Evolutionary conservation across 2,113 vertebrate genomes (phyloP), one percentile per base, ranked within the genome.

Genomic region (Athene cunicularia): DNA sequence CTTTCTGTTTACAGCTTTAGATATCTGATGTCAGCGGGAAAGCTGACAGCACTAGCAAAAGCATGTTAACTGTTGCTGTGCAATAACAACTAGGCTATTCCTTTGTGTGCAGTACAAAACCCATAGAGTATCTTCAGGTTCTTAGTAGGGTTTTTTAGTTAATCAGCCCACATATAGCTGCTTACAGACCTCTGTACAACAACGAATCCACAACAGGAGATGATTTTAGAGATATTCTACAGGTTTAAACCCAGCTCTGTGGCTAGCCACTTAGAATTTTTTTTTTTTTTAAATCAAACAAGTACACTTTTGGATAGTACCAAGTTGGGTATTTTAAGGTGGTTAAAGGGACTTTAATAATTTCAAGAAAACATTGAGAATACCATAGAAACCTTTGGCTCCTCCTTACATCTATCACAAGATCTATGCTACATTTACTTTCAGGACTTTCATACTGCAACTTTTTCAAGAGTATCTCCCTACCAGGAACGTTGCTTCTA

Each of bases 21-120:
- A 86, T 72, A 66, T 2, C 88, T 97, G 96, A 93, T 96, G 96
- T 97, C 96, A 98, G 91, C 67, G 0, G 81, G 66, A 92, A 59
- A 1, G 70, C 93, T 73, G 85, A 86, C 73, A 93, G 94, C 63
- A 5, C 80, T 9, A 73, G 76, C 80, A 47, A 58, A 32, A 56
- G 49, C 6, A 1, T 1, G 35, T 96, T 97, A 98, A 97, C 97
- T 59, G 28, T 93, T 96, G 75, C 95, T 0, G 47, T 37, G 66
- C 97, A 71, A 50, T 6, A 50, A 53, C 49, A 11, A 30, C 23
- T 4, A 14, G 5, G 2, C 79, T 84, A 2, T 5, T 63, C 49
- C 43, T 66, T 7, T 27, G 11, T 26, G 52, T 13, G 66, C 56
- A 56, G 32, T 52, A 18, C 67, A 77, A 79, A 81, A 15, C 30